Conservation (phyloP, 2,888 invertebrate species). For the Leptothorax acervorum region DNA sequence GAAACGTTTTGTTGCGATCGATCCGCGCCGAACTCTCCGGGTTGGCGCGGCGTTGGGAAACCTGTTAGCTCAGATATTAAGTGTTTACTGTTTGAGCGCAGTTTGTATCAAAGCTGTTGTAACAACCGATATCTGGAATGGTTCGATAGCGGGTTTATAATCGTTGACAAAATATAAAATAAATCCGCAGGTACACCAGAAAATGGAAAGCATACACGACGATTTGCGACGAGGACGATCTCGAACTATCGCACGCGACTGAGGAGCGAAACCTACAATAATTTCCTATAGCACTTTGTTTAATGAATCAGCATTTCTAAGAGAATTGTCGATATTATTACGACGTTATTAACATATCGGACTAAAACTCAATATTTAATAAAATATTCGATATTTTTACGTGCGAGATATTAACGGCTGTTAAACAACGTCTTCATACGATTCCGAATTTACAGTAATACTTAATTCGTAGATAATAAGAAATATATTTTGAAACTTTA, state of each 20-base stretch:
- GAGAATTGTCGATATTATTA: not conserved
- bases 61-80: slow-evolving; percentile 23
- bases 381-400: not conserved
- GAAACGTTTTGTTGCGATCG: slow-evolving; percentile 40
- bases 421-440: not conserved
- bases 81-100: slow-evolving; percentile 19
- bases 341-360: not conserved
- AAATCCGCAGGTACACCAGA: not conserved
- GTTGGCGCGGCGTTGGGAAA: slow-evolving; percentile 39
- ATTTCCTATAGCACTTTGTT: not conserved
- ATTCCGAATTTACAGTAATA: not conserved
- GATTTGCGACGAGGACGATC: not conserved
- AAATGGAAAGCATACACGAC: not conserved
- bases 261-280: not conserved
- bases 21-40: slow-evolving; percentile 30
- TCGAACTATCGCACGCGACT: not conserved
- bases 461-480: not conserved
- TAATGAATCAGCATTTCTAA: not conserved
- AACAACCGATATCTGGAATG: not conserved
- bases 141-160: not conserved
- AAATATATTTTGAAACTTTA: not conserved
- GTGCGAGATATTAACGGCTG: not conserved
- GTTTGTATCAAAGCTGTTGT: not conserved
- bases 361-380: not conserved
- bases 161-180: slow-evolving; percentile 1